A percentile compares a stretch with the other conserved stretches of the same genome.
These are phyloP conservation scores for Catostomus latipinnis DNA, from an alignment of 2,797 vertebrate species.

Conservation along the genomic window DNA sequence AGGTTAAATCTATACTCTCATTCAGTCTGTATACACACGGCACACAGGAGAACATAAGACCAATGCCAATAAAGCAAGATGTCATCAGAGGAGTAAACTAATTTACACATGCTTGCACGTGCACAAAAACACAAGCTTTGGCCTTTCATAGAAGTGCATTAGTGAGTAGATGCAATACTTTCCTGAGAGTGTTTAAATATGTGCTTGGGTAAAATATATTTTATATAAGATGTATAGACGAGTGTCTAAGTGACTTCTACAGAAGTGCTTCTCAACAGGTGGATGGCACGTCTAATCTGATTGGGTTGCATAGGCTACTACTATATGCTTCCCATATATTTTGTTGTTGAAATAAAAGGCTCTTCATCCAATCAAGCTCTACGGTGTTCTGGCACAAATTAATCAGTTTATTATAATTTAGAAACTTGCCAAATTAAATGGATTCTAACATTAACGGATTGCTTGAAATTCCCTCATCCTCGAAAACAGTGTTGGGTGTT, in stretches of 20 bases:
- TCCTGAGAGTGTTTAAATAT: constrained; percentile 10
- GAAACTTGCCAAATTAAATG: too few relatives aligned
- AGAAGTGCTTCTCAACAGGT: too few relatives aligned
- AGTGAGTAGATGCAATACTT: constrained; percentile 2
- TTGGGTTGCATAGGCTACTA: too few relatives aligned
- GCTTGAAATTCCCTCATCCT: too few relatives aligned
- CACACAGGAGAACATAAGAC: constrained; percentile 30
- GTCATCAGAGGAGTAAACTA: constrained; percentile 6
- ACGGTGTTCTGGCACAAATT: too few relatives aligned
- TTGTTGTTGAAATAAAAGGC: too few relatives aligned
- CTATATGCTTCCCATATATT: too few relatives aligned
- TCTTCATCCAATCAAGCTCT: too few relatives aligned
- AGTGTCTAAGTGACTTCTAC: neutral
- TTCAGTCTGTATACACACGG: constrained; percentile 43
- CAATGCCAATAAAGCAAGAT: constrained; percentile 13
- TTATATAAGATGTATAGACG: neutral
- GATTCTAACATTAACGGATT: too few relatives aligned
- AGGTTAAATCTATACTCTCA: constrained; percentile 60
- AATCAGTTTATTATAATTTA: too few relatives aligned
- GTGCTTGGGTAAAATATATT: neutral
- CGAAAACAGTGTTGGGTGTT: too few relatives aligned
- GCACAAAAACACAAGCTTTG: constrained; percentile 17
- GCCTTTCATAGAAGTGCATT: constrained; percentile 8
- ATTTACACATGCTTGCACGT: constrained; percentile 31
- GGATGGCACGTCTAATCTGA: too few relatives aligned